Conservation (phyloP, 2,113 vertebrate genomes). For the Tragelaphus scriptus region DNA sequence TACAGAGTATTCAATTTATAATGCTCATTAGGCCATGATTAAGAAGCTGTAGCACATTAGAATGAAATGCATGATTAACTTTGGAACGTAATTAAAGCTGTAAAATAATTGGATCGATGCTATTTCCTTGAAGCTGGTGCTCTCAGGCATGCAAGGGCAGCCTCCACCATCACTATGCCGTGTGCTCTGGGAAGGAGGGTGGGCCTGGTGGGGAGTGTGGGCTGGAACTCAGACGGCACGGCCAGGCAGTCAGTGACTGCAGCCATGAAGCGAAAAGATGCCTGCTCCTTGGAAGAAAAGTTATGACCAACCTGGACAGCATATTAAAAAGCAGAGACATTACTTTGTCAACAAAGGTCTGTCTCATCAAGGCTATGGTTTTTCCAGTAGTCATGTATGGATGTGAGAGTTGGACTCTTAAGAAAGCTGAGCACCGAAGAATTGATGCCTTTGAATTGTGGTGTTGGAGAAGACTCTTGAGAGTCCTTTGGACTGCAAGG, state of each 20-base stretch:
- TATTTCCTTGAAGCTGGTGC: background rate
- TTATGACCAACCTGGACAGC: background rate
- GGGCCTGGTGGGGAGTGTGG: background rate
- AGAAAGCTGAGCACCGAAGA: rapidly evolving
- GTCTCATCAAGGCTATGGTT: background rate
- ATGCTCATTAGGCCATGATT: background rate
- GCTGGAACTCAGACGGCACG: background rate
- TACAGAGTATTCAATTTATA: background rate
- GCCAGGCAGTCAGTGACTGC: background rate
- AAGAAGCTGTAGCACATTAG: background rate
- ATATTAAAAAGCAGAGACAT: background rate
- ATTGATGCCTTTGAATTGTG: background rate
- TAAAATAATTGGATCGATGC: rapidly evolving
- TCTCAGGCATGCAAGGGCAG: background rate
- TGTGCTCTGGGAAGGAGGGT: rapidly evolving
- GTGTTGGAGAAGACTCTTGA: background rate
- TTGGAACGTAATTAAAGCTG: background rate
- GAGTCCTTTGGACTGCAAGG: background rate
- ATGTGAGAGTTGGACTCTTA: background rate
- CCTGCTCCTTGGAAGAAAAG: background rate
- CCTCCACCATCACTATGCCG: rapidly evolving
- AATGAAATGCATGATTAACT: background rate
- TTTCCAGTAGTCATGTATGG: background rate
- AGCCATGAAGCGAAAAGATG: background rate
- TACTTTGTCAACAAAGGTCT: background rate